Evolutionary conservation across 2,888 invertebrate species (phyloP).

Genomic region (Leptopterna dolabrata): DNA sequence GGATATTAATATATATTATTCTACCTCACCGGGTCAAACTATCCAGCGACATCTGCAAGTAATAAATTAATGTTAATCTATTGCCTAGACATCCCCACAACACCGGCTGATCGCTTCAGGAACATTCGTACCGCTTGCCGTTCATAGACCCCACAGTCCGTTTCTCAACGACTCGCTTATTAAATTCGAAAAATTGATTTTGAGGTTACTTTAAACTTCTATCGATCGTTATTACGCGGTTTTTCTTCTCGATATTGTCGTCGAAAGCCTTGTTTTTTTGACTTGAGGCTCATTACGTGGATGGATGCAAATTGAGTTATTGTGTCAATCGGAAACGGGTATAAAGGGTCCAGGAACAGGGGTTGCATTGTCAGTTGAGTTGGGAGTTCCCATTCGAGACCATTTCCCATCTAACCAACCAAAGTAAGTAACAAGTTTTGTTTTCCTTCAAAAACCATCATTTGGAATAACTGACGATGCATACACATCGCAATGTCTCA

Average conservation of each 20-base stretch:
- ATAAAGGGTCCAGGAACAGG: neutral
- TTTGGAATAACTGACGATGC: too few relatives aligned
- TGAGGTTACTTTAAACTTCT: neutral
- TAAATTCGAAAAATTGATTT: neutral
- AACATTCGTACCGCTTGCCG: too few relatives aligned
- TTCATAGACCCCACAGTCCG: too few relatives aligned
- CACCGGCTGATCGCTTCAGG: too few relatives aligned
- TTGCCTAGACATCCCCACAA: too few relatives aligned
- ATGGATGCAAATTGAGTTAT: slow-evolving; percentile 39
- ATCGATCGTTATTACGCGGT: neutral
- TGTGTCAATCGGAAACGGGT: slow-evolving; percentile 18
- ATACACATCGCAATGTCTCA: too few relatives aligned
- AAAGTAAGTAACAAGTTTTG: neutral
- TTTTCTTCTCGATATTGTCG: neutral
- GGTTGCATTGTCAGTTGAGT: neutral
- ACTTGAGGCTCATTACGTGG: neutral
- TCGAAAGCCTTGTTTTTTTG: neutral
- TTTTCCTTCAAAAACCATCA: neutral
- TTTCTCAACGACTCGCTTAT: too few relatives aligned
- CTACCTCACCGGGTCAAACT: neutral
- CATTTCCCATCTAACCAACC: neutral
- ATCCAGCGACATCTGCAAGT: neutral
- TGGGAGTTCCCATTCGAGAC: slow-evolving; percentile 17
- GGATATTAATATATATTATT: neutral
- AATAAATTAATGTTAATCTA: neutral